Evolutionary conservation across 1,140 invertebrate species (phyloP).

Genomic region (Leptinotarsa undecemlineata): DNA sequence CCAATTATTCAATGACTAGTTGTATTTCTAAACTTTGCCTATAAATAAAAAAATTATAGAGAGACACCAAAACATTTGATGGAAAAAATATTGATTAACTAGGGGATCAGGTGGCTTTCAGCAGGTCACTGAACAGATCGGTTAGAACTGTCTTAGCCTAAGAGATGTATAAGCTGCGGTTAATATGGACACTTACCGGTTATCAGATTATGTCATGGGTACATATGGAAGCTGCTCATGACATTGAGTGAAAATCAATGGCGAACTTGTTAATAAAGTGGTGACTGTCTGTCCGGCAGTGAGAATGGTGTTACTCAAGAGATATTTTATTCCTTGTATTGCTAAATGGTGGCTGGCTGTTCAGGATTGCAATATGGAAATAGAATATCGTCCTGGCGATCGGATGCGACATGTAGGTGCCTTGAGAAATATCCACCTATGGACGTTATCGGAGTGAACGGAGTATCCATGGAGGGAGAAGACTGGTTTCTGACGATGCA

Average conservation of each 20-base stretch:
- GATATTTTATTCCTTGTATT: conserved; percentile 45
- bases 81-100: no score
- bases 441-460: background rate
- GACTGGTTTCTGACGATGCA: conserved; percentile 36
- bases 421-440: conserved; percentile 42
- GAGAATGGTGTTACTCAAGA: conserved; percentile 33
- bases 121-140: no score
- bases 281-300: conserved; percentile 45
- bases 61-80: no score
- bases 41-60: no score
- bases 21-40: no score
- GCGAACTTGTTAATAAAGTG: conserved; percentile 37
- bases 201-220: no score
- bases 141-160: no score
- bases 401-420: conserved; percentile 48
- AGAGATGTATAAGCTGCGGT: no score
- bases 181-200: no score
- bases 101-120: no score
- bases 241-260: conserved; percentile 40
- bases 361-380: conserved; percentile 46
- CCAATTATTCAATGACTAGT: no score
- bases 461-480: conserved; percentile 20
- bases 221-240: no score
- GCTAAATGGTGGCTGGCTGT: conserved; percentile 48
- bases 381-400: conserved; percentile 44